Evolutionary conservation across 2,888 invertebrate genomes (phyloP), one percentile per base, ranked within the genome.

Genomic region (Linnaemya vulpina): DNA sequence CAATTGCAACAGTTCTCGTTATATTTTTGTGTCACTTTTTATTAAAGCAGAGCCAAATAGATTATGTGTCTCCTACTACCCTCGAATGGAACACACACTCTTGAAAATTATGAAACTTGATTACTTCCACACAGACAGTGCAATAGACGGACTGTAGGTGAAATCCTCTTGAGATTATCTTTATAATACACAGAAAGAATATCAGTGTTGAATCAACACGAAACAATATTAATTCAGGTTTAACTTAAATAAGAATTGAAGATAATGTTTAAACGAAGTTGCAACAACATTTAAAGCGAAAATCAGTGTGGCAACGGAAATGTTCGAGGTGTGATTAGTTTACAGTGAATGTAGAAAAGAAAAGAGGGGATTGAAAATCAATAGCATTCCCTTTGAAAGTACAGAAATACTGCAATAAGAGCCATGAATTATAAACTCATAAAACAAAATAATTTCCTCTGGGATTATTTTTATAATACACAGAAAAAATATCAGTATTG

Each of bases 1-100:
- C 80, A 80, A 80, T 74, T 74, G 73, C 68, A 70, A 75, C 43
- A 63, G 11, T 62, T 58, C 49, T 77, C 40, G 25, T 40, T 49
- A 22, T 65, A 7, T 53, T 35, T 49, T 58, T 20, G 15, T 49
- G 20, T 13, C 58, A 49, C 53, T n/a, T 68, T 63, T 55, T 53
- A 53, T 68, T 55, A 62, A 75, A 74, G 62, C 68, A 65, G 25
- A 60, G 51, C 53, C 25, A 30, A 55, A n/a, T 22, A 30, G 30
- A 25, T 75, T 75, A 75, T 60, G 10, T 73, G 13, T 38, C 55
- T 63, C 51, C 38, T 49, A 10, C 49, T 49, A 38, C 38, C 22
- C 30, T 20, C 10, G 20, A 78, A 35, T 35, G 35, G 35, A 13
- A 76, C 4, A 55, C 43, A 35, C 13, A 30, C 15, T 30, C 9